Base-by-base conservation (phyloP, 2,888 invertebrate genomes). In the Trilocha varians region DNA sequence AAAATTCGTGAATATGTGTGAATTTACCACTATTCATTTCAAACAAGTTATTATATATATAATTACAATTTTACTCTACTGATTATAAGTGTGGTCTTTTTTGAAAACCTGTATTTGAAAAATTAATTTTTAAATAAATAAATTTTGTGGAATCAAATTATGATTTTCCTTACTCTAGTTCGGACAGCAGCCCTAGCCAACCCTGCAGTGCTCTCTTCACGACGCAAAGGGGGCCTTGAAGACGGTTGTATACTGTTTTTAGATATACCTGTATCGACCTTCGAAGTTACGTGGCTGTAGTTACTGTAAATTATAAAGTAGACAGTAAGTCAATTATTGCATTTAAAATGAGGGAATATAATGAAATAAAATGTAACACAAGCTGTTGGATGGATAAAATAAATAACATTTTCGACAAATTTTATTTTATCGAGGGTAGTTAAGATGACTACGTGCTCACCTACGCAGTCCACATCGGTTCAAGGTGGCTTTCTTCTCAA, bases 211-310 rank as follows among this genome's bases (percentile, higher is more conserved):
- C 85, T 85, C 43, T 86, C 85, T 57, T 85, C 82, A 9, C 84
- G 63, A 32, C 82, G 63, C 5, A 86, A 58, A 0, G 76, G 68
- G 17, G 79, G 79, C 43, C 74, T 63, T 2, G 72, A 48, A 1
- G 74, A 49, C 4, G 77, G 74, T 48, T 72, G 73, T 11, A 67
- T 42, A 9, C 49, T 39, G 16, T 47, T 49, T 44, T 70, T 79
- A 3, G 70, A 53, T 16, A 77, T 61, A 2, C 87, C 82, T 1
- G 87, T 80, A 48, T 87, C 79, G 34, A 87, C 62, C 57, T 83
- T 85, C 0, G 87, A 80, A 46, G 76, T 78, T 3, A 87, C 82
- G 77, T 87, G 83, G 40, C 68, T 77, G 47, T 86, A 87, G 52
- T 69, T 80, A 45, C 72, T 78, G 59, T 2, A n/a, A n/a, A n/a